phyloP scores from a whole-genome alignment of 30 jellyfish, hydroid and myxozoan species.

The Cassiopea xamachana region DNA sequence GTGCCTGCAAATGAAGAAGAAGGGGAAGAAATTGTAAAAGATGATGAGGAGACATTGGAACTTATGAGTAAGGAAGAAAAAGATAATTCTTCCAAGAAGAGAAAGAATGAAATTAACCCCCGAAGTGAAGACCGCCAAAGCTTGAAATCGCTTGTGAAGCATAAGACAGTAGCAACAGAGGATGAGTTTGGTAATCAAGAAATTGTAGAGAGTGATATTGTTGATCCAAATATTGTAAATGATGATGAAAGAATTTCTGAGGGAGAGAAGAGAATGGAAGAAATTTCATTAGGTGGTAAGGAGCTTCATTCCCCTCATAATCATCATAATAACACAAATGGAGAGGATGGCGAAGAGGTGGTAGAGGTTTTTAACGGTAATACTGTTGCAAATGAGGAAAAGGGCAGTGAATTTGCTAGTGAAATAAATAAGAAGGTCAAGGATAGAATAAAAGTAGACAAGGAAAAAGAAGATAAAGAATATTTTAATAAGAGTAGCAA shows the following conservation, averaged over 20 bases:
- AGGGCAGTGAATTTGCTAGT: background rate
- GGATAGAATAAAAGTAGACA: background rate
- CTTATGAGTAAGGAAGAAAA: slow-evolving; percentile 28
- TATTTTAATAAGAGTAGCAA: background rate
- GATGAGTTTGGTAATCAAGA: slow-evolving; percentile 26
- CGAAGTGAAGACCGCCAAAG: background rate
- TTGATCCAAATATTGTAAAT: slow-evolving; percentile 13
- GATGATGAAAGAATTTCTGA: slow-evolving; percentile 61
- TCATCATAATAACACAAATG: background rate
- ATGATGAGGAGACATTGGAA: slow-evolving; percentile 52
- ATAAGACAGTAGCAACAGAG: slow-evolving; percentile 34
- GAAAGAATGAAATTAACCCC: slow-evolving; percentile 1
- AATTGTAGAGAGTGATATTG: slow-evolving; percentile 32
- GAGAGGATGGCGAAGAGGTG: slow-evolving; percentile 6
- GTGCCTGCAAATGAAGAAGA: slow-evolving; percentile 48
- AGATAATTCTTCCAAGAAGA: slow-evolving; percentile 11
- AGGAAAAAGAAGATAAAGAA: background rate
- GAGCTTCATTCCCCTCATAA: background rate
- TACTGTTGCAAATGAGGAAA: background rate
- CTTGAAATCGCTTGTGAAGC: background rate
- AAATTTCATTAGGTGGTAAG: background rate
- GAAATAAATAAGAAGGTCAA: background rate
- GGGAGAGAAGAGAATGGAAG: slow-evolving; percentile 19
- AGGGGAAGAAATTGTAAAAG: slow-evolving; percentile 41
- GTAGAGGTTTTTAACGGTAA: slow-evolving; percentile 24